A percentile compares a stretch with the other conserved stretches of the same genome.
phyloP scores from a whole-genome alignment of 92 coral and sea anemone species.

The Siderastrea siderea region DNA sequence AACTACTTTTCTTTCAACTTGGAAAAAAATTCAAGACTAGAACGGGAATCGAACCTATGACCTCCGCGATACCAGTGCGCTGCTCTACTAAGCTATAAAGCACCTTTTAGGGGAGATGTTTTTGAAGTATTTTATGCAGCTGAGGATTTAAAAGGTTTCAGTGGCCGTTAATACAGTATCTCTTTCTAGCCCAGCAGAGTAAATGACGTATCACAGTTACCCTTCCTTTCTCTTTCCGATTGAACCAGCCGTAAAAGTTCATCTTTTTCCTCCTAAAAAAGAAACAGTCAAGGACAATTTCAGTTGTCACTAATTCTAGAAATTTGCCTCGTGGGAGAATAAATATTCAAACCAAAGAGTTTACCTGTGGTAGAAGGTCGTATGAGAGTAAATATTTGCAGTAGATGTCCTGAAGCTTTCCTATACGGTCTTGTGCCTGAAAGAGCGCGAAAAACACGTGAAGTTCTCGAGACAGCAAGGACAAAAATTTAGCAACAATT shows the following conservation, averaged over 20 bases:
- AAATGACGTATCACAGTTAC: not conserved
- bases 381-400: conserved; percentile 95
- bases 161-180: no score
- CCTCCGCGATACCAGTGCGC: no score
- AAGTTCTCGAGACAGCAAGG: not conserved
- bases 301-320: not conserved
- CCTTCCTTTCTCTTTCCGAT: conserved; percentile 49
- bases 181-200: not conserved
- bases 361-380: conserved; percentile 93
- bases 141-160: no score
- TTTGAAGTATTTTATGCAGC: no score
- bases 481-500: not conserved
- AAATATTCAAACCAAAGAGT: no score
- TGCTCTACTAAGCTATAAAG: no score
- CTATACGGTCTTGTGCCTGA: conserved; percentile 95
- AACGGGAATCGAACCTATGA: no score
- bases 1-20: no score
- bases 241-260: conserved; percentile 58
- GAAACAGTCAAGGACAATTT: not conserved
- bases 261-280: conserved; percentile 74
- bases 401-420: conserved; percentile 88
- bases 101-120: no score
- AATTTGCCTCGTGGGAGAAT: not conserved
- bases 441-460: not conserved
- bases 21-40: no score